phyloP scores from a whole-genome alignment of 2,888 invertebrate genomes.

The Marasmarcha lunaedactyla region DNA sequence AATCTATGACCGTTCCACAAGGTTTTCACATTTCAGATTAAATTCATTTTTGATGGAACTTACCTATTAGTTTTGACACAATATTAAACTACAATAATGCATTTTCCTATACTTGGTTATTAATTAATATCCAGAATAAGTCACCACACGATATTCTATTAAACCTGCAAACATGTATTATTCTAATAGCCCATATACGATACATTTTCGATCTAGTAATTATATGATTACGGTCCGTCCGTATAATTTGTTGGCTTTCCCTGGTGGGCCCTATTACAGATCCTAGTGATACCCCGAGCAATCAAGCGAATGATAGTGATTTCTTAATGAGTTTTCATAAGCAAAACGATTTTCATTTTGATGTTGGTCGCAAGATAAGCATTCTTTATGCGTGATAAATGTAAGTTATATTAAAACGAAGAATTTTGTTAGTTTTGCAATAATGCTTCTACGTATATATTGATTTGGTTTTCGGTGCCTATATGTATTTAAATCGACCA shows the following conservation, averaged over 20 bases:
- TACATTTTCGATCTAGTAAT: not conserved
- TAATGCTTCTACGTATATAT: too few relatives aligned
- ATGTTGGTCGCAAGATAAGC: too few relatives aligned
- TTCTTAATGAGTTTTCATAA: not conserved
- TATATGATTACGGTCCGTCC: not conserved
- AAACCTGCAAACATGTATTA: not conserved
- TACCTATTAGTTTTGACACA: too few relatives aligned
- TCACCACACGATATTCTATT: not conserved
- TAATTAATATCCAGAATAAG: not conserved
- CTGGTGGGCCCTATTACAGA: not conserved
- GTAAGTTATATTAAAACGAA: too few relatives aligned
- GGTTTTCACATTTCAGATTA: too few relatives aligned
- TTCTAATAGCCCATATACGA: not conserved
- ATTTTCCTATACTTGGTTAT: too few relatives aligned
- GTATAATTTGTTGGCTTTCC: not conserved
- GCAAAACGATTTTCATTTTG: not conserved
- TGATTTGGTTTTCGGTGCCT: too few relatives aligned
- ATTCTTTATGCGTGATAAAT: constrained; percentile 1
- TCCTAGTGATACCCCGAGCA: not conserved
- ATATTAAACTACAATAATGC: too few relatives aligned
- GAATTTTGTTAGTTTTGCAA: too few relatives aligned
- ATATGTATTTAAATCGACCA: too few relatives aligned
- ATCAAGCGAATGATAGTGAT: not conserved
- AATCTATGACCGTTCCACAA: too few relatives aligned
- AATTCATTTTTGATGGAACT: too few relatives aligned